Evolutionary conservation across 2,888 invertebrate species (phyloP).

Genomic region (Mimumesa dahlbomi): DNA sequence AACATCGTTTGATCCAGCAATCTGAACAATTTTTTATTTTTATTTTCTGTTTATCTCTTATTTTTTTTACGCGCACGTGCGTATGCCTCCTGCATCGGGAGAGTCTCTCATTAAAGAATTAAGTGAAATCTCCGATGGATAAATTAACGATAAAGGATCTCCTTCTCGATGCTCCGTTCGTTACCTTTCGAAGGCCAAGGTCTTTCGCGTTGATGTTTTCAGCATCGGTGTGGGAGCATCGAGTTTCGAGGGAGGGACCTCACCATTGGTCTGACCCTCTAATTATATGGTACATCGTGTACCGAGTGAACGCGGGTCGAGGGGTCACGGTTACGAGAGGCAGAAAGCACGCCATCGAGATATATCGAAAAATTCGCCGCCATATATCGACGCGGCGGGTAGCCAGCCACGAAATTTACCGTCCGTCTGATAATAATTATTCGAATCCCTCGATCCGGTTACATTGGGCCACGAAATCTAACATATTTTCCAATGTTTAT

Average conservation of each 20-base stretch:
- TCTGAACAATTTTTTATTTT: background rate
- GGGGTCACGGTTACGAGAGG: slow-evolving; percentile 74
- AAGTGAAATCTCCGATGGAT: slow-evolving; percentile 58
- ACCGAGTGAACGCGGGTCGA: slow-evolving; percentile 68
- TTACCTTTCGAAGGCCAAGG: slow-evolving; percentile 32
- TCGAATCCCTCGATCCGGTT: slow-evolving; percentile 29
- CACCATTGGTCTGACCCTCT: slow-evolving; percentile 72
- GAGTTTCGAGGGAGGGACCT: slow-evolving; percentile 55
- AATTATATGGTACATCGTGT: slow-evolving; percentile 77
- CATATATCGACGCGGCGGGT: slow-evolving; percentile 53
- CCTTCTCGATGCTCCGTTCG: slow-evolving; percentile 22
- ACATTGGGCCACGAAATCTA: background rate
- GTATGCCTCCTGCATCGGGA: background rate
- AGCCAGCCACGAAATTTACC: slow-evolving; percentile 60
- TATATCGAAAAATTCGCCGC: slow-evolving; percentile 68
- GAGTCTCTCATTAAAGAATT: slow-evolving; percentile 49
- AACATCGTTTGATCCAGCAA: no score
- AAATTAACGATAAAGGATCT: slow-evolving; percentile 55
- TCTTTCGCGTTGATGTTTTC: slow-evolving; percentile 37
- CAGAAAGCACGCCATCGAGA: slow-evolving; percentile 69
- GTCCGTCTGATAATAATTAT: slow-evolving; percentile 61
- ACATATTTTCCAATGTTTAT: no score
- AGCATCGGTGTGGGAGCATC: slow-evolving; percentile 42
- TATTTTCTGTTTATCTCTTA: background rate
- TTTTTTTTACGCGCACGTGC: slow-evolving; percentile 1